Evolutionary conservation across 2,113 vertebrate species (phyloP).

Genomic region (zebrafish (Danio rerio)): GRCz12tu NC_133180.1:21209001-21209500

Average conservation of each 20-base stretch:
- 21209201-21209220: background rate
- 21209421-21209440: constrained; percentile 83
- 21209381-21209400: constrained; percentile 63
- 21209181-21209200: constrained; percentile 32
- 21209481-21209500: constrained; percentile 47
- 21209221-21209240: constrained; percentile 23
- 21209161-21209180: constrained; percentile 7
- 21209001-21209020: no score
- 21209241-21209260: constrained; percentile 25
- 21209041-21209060: background rate
- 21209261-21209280: constrained; percentile 31
- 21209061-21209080: background rate
- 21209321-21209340: constrained; percentile 46
- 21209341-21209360: constrained; percentile 58
- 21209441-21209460: constrained; percentile 76
- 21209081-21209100: constrained; percentile 8
- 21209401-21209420: constrained; percentile 71
- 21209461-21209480: constrained; percentile 42
- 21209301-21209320: constrained; percentile 34
- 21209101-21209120: constrained; percentile 62
- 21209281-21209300: constrained; percentile 6
- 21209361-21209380: constrained; percentile 68
- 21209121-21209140: constrained; percentile 66
- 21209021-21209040: background rate
- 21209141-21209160: constrained; percentile 28